Evolutionary conservation across 2,888 invertebrate species (phyloP).

Genomic region (Thereva nobilitata): DNA sequence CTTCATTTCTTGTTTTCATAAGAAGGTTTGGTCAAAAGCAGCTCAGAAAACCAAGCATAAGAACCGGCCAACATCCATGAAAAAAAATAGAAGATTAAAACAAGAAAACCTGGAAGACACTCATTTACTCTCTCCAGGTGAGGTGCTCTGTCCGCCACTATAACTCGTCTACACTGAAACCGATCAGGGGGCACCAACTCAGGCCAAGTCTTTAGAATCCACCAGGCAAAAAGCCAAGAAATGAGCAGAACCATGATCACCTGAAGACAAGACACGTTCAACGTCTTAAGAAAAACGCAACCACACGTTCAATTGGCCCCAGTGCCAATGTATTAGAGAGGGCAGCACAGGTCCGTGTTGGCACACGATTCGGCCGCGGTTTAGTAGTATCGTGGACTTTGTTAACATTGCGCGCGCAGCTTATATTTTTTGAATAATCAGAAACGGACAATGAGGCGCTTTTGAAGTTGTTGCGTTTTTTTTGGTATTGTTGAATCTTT

Average conservation of each 20-base stretch:
- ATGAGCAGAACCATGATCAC: neutral
- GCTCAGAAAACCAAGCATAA: conserved; percentile 1
- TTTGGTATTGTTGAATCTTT: neutral
- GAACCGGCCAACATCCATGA: neutral
- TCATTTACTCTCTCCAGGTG: conserved; percentile 28
- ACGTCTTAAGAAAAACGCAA: conserved; percentile 24
- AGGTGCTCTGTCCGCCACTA: neutral
- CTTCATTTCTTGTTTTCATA: too few species aligned
- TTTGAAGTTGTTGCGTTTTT: conserved; percentile 9
- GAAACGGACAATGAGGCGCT: conserved; percentile 29
- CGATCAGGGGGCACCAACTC: conserved; percentile 28
- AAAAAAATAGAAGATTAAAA: conserved; percentile 9
- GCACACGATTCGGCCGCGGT: conserved; percentile 57
- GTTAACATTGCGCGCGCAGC: conserved; percentile 59
- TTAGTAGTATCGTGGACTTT: conserved; percentile 59
- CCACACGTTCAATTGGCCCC: conserved; percentile 21
- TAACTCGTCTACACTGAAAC: conserved; percentile 16
- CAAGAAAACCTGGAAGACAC: conserved; percentile 26
- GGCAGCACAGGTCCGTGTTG: conserved; percentile 58
- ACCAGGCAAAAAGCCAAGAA: conserved; percentile 14
- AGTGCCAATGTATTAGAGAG: conserved; percentile 28
- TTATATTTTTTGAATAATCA: conserved; percentile 33
- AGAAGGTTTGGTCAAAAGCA: too few species aligned
- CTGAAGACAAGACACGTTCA: conserved; percentile 11
- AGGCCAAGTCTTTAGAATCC: conserved; percentile 21